phyloP scores from a whole-genome alignment of 23 tunicate genomes.

The Trididemnum miniatum region DNA sequence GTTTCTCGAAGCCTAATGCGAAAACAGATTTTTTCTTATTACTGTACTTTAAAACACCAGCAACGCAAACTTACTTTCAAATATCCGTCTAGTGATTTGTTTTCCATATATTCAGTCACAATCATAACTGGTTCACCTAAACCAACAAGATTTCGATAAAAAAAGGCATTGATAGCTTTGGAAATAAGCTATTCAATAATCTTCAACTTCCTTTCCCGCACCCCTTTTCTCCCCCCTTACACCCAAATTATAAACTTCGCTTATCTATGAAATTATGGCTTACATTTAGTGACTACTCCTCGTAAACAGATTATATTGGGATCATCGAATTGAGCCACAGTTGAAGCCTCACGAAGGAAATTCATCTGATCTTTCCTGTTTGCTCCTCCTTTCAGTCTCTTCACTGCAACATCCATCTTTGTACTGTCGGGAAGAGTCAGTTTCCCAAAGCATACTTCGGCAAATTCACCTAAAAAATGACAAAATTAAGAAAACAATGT shows the following conservation, averaged over 20 bases:
- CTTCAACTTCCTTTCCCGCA: too few relatives aligned
- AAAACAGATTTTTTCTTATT: neutral
- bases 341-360: slow-evolving; percentile 80
- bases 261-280: too few relatives aligned
- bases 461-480: slow-evolving; percentile 78
- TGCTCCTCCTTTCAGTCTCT: slow-evolving; percentile 61
- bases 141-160: neutral
- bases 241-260: too few relatives aligned
- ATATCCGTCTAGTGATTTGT: slow-evolving; percentile 76
- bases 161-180: too few relatives aligned
- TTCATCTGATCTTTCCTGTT: slow-evolving; percentile 51
- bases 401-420: slow-evolving; percentile 49
- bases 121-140: slow-evolving; percentile 80
- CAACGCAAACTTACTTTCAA: slow-evolving; percentile 37
- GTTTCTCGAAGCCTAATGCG: neutral
- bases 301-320: slow-evolving; percentile 71
- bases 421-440: neutral
- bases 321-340: slow-evolving; percentile 84
- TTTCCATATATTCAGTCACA: slow-evolving; percentile 86
- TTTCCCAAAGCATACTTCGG: slow-evolving; percentile 62
- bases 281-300: slow-evolving; percentile 90
- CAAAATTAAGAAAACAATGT: too few relatives aligned
- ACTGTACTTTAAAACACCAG: neutral
- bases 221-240: too few relatives aligned
- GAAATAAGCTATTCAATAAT: too few relatives aligned